Evolutionary conservation across 2,888 invertebrate genomes (phyloP).

Genomic region (Ormia ochracea): DNA sequence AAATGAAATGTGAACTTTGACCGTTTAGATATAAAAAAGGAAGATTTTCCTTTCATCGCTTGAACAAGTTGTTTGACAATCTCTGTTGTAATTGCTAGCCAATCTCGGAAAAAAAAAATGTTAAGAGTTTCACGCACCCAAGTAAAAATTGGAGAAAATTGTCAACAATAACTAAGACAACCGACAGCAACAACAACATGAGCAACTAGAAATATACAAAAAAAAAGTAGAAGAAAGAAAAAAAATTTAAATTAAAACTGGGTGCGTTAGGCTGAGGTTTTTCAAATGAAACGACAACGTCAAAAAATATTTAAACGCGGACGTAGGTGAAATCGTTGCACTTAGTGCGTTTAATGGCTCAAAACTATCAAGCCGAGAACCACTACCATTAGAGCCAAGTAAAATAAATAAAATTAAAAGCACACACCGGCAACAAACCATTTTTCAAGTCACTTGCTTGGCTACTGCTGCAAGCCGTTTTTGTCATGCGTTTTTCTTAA

Average conservation of each 20-base stretch:
- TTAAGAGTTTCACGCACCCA: conserved; percentile 46
- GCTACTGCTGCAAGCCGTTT: conserved; percentile 42
- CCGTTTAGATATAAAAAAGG: not conserved
- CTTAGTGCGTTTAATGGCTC: conserved; percentile 40
- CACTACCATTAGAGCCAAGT: conserved; percentile 19
- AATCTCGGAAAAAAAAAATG: conserved; percentile 37
- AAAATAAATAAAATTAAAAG: conserved; percentile 2
- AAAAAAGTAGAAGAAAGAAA: no score
- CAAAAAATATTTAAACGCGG: conserved; percentile 43
- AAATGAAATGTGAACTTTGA: no score
- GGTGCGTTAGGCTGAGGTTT: conserved; percentile 55
- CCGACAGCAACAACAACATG: not conserved
- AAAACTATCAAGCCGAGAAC: conserved; percentile 16
- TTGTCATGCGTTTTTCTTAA: conserved; percentile 22
- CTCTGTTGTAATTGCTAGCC: conserved; percentile 40
- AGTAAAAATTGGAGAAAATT: conserved; percentile 49
- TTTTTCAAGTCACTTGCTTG: conserved; percentile 34
- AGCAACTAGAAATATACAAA: not conserved
- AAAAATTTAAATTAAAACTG: conserved; percentile 48
- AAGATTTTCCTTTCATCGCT: not conserved
- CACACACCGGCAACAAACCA: conserved; percentile 5
- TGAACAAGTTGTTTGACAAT: conserved; percentile 25
- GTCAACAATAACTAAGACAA: conserved; percentile 19
- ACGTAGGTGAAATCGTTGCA: conserved; percentile 60
- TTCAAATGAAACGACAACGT: conserved; percentile 45